Base-by-base conservation (phyloP, 2,113 vertebrate species). In the Dromas ardeola region DNA sequence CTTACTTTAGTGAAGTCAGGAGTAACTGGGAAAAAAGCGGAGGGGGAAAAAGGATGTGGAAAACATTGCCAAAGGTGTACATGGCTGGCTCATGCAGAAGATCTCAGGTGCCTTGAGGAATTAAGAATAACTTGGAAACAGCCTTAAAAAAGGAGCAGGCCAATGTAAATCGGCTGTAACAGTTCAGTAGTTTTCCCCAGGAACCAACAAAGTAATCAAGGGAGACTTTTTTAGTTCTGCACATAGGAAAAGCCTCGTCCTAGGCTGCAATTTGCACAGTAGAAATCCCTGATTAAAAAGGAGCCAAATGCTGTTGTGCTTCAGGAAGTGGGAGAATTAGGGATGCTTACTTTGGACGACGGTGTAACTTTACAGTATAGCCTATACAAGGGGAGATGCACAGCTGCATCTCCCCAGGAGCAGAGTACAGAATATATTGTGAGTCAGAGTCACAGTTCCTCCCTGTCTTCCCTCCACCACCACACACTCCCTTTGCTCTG, bases 251-350 rank as follows among this genome's bases (percentile, higher is more conserved):
- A 94, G 23, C 58, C 38, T 83, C 26, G 59, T 95, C 84, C 71
- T 95, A 71, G 67, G 40, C 50, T 93, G 90, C 53, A 50, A 69
- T 70, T 95, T 95, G 55, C 91, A 91, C 93, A 91, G 91, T 95
- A 97, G 96, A 97, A 96, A 88, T 91, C 70, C 89, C 74, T 88
- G 81, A 95, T 93, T 90, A 93, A 90, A 83, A 96, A 86, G 42
- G 23, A 96, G 85, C 93, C 89, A 97, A 96, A 81, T 58, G n/a
- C 43, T 86, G n/a, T 95, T 94, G 93, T 90, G 42, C 50, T 91
- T 73, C 91, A 97, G 97, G 96, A 97, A 97, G 59, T 42, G 17
- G 71, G 93, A 97, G 94, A 97, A 94, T 97, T 95, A 96, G 91
- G 91, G 89, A 96, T 96, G 93, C 95, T 97, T 97, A 77, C 86